These are phyloP conservation scores for Endotricha flammealis DNA, from an alignment of 2,888 invertebrate species.

Conservation along the genomic window DNA sequence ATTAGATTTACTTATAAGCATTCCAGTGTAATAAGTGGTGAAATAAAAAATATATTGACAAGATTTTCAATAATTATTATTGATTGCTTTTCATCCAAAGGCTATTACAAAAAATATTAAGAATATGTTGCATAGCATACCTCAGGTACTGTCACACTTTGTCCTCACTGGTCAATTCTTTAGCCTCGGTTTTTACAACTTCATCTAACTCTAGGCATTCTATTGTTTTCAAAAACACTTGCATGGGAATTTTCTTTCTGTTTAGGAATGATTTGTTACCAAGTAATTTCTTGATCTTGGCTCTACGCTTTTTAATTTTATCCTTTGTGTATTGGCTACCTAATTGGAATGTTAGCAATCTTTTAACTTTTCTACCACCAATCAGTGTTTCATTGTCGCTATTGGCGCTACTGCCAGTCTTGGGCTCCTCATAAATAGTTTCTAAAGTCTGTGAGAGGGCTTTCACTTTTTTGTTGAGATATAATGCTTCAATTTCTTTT, in stretches of 20 bases:
- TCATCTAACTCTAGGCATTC: slow-evolving; percentile 71
- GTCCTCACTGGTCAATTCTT: slow-evolving; percentile 30
- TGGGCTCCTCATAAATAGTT: slow-evolving; percentile 81
- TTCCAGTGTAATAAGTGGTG: too few relatives aligned
- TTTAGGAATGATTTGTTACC: slow-evolving; percentile 71
- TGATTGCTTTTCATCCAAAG: too few relatives aligned
- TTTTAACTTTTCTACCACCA: slow-evolving; percentile 75
- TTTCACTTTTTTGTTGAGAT: slow-evolving; percentile 77
- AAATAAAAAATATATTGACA: too few relatives aligned
- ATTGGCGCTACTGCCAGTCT: slow-evolving; percentile 51
- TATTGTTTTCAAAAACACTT: slow-evolving; percentile 75
- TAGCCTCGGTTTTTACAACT: slow-evolving; percentile 46
- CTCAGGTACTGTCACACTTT: slow-evolving; percentile 19
- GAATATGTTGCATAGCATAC: too few relatives aligned
- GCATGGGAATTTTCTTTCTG: slow-evolving; percentile 75
- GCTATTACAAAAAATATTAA: too few relatives aligned
- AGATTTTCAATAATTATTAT: too few relatives aligned
- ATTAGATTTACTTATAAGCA: too few relatives aligned
- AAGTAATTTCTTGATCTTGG: slow-evolving; percentile 76
- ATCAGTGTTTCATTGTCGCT: slow-evolving; percentile 60
- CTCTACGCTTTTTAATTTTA: slow-evolving; percentile 77
- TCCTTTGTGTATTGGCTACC: slow-evolving; percentile 71
- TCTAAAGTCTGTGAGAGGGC: slow-evolving; percentile 74
- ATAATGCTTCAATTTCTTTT: slow-evolving; percentile 74
- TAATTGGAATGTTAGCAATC: slow-evolving; percentile 75